A percentile compares a stretch with the other conserved stretches of the same genome.
These are phyloP conservation scores for Cyclargus thomasi DNA, from an alignment of 1,140 invertebrate genomes.

Conservation along the genomic window DNA sequence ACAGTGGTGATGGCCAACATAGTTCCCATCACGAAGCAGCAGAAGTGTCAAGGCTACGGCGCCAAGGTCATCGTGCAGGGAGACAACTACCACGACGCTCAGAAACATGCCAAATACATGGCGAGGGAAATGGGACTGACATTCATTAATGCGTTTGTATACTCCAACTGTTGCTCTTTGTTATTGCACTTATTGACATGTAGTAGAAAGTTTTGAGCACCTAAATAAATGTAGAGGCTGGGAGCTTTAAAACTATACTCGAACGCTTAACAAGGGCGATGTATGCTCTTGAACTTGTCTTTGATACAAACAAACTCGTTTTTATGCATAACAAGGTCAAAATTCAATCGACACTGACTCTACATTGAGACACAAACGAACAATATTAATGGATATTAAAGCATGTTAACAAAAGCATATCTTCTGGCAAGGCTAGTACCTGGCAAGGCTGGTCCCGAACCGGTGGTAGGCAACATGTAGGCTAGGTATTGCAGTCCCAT, in stretches of 20 bases:
- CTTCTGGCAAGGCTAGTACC: no score
- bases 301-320: not conserved
- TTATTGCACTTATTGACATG: no score
- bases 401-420: no score
- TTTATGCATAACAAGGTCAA: not conserved
- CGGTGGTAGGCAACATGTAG: no score
- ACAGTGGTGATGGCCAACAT: constrained; percentile 87
- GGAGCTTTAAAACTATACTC: no score
- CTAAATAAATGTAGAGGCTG: no score
- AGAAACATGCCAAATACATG: constrained; percentile 43
- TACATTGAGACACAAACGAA: not conserved
- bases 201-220: no score
- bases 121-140: constrained; percentile 53
- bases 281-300: not conserved
- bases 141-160: constrained; percentile 52
- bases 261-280: not conserved
- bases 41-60: constrained; percentile 80
- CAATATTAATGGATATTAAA: no score
- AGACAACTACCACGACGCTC: constrained; percentile 41
- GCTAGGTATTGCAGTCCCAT: no score
- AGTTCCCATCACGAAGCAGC: constrained; percentile 85
- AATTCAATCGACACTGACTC: not conserved
- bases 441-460: no score
- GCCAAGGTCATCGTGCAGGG: constrained; percentile 82
- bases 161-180: not conserved